Base-by-base conservation (phyloP, 2,888 invertebrate species). In the Scaptomyza parva region DNA sequence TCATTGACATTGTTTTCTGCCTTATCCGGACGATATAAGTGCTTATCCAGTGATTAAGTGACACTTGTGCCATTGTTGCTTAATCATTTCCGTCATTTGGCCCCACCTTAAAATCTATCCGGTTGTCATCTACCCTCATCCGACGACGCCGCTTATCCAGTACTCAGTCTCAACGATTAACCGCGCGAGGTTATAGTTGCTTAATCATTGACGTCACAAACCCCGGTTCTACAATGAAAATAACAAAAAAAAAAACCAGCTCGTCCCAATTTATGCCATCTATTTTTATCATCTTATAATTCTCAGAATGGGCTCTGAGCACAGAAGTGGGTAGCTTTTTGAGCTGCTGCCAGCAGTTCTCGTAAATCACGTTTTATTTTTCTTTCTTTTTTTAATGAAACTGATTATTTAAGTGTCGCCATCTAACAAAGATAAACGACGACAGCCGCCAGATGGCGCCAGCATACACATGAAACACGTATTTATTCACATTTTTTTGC, bases 241-340 rank as follows among this genome's bases (percentile, higher is more conserved):
- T 12, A 30, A 7, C 26, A 26, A 26, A 26, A 1, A 1, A 28
- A 28, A 11, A 28, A 50, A 37, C 40, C 17, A 50, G 48, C 57
- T 48, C 41, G 39, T 30, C 30, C 58, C 22, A 18, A 58, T 57
- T 57, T 11, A 9, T 51, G 44, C n/a, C 33, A 70, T 58, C 24
- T 63, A 37, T 8, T 41, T 67, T 50, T 61, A 72, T 66, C 44
- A 43, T 52, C 48, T 57, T 51, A 52, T 72, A 54, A 57, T 58
- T 37, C 37, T 41, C 37, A 41, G 50, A 69, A 70, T 48, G 55
- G 43, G 18, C 52, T 48, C 20, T 17, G 24, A 30, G 14, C 51
- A 39, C 26, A 26, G 45, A 37, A 35, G 35, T 35, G 35, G 50
- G 26, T 33, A 30, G 37, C 24, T 52, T 33, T 59, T 17, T 48